phyloP scores from a whole-genome alignment of 2,888 invertebrate species.

The Desoria tigrina region DNA sequence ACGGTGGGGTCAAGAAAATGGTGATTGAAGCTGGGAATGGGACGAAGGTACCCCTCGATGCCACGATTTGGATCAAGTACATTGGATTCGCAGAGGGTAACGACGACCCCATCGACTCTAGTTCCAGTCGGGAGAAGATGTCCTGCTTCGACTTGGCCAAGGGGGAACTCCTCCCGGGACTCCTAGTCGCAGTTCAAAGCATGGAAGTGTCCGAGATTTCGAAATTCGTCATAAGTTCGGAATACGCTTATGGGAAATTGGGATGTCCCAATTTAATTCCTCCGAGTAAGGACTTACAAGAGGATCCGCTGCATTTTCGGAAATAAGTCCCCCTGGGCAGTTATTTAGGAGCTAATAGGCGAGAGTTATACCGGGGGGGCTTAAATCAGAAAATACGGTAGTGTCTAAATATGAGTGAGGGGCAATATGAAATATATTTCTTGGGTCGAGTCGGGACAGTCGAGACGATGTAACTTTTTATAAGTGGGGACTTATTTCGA shows the following conservation, averaged over 20 bases:
- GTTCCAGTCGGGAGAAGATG: not conserved
- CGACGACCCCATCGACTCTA: slow-evolving; percentile 13
- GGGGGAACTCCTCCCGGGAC: not conserved
- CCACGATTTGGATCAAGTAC: not conserved
- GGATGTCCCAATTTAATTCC: slow-evolving; percentile 6
- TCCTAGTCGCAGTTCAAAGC: not conserved
- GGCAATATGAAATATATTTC: no score
- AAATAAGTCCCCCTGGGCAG: no score
- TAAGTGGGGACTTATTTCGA: not conserved
- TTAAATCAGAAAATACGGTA: no score
- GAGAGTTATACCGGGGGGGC: no score
- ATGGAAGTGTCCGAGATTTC: slow-evolving; percentile 12
- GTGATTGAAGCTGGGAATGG: not conserved
- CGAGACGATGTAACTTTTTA: no score
- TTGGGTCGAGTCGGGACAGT: no score
- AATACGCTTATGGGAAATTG: slow-evolving; percentile 14
- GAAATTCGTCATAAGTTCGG: not conserved
- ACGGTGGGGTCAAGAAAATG: not conserved
- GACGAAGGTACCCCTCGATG: not conserved
- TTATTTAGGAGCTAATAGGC: no score
- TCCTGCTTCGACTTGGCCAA: not conserved
- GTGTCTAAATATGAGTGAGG: no score
- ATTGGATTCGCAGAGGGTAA: not conserved
- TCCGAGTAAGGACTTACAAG: slow-evolving; percentile 1
- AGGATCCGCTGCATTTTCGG: not conserved